A percentile compares a stretch with the other conserved stretches of the same genome.
phyloP scores from a whole-genome alignment of 2,113 vertebrate genomes.

The Platysteira castanea region DNA sequence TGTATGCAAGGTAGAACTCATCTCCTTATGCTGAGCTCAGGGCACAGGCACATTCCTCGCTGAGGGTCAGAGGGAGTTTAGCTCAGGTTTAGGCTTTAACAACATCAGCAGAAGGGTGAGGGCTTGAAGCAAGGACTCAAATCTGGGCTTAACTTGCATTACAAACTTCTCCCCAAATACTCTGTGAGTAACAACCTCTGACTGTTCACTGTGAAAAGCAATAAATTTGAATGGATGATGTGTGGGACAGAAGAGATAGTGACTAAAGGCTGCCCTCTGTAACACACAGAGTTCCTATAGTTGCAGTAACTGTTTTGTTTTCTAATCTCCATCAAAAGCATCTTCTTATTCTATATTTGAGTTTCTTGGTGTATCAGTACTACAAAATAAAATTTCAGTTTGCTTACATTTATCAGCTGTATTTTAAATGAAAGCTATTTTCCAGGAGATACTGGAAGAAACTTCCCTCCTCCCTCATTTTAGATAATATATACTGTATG shows the following conservation, averaged over 20 bases:
- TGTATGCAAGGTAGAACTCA: neutral
- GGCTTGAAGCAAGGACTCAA: neutral
- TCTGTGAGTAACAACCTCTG: neutral
- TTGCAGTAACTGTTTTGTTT: neutral
- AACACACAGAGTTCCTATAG: neutral
- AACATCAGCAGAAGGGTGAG: neutral
- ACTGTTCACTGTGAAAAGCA: neutral
- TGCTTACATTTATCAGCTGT: neutral
- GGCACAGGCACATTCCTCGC: neutral
- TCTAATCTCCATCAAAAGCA: neutral
- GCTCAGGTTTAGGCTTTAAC: neutral
- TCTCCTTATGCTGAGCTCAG: neutral
- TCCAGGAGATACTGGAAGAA: neutral
- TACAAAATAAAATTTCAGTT: neutral
- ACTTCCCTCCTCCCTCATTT: neutral
- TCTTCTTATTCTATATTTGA: neutral
- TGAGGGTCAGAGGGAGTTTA: neutral
- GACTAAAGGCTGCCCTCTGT: neutral
- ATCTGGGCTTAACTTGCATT: neutral
- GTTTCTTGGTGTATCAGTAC: neutral
- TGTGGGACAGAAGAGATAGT: neutral
- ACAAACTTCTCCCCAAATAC: neutral
- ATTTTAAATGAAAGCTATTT: neutral
- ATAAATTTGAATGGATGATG: neutral
- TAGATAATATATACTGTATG: neutral